Conservation (phyloP, 1,140 invertebrate species). For the Trigoniulus corallinus region DNA sequence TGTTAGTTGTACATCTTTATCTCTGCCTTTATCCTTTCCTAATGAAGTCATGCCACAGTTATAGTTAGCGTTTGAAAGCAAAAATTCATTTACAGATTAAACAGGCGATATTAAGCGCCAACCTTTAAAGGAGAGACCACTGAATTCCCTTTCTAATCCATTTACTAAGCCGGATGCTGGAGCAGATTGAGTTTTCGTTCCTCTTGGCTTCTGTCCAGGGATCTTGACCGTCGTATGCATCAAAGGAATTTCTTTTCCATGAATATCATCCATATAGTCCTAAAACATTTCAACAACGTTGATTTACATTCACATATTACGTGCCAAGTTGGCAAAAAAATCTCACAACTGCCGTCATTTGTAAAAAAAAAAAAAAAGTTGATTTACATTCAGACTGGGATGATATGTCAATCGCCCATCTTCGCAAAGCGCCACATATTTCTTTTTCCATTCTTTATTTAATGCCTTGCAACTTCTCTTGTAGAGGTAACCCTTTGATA, state of each 20-base stretch:
- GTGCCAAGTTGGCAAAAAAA: too few relatives aligned
- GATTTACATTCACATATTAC: too few relatives aligned
- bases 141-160: slow-evolving; percentile 14
- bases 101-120: not conserved
- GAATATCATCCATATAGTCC: slow-evolving; percentile 96
- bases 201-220: slow-evolving; percentile 79
- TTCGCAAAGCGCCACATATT: slow-evolving; percentile 90
- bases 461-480: slow-evolving; percentile 89
- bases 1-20: slow-evolving; percentile 45
- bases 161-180: slow-evolving; percentile 12
- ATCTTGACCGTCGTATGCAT: slow-evolving; percentile 96
- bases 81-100: too few relatives aligned
- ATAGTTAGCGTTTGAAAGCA: slow-evolving; percentile 3
- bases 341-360: slow-evolving; percentile 6
- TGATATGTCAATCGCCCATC: slow-evolving; percentile 91
- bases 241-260: slow-evolving; percentile 90
- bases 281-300: too few relatives aligned
- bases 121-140: slow-evolving; percentile 14
- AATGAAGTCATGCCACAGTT: slow-evolving; percentile 12
- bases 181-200: slow-evolving; percentile 49
- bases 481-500: slow-evolving; percentile 63
- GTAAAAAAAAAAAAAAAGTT: slow-evolving; percentile 5
- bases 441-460: slow-evolving; percentile 98
- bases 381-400: slow-evolving; percentile 74
- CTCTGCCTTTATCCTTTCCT: slow-evolving; percentile 36